Evolutionary conservation across 2,888 invertebrate species (phyloP), one percentile per base, ranked within the genome.

Genomic region (Stomorhina lunata): DNA sequence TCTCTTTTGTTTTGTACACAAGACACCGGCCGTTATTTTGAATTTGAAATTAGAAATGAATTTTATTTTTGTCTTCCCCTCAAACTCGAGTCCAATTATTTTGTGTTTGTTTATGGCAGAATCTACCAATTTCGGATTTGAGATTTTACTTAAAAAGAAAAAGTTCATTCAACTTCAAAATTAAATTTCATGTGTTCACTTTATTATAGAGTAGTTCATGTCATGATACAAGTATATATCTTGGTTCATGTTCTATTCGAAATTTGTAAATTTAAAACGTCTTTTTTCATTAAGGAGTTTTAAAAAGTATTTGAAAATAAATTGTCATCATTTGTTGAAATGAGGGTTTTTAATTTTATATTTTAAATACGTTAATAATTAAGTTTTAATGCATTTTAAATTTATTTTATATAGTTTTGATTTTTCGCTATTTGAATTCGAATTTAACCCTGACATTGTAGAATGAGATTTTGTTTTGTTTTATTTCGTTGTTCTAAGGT

Each of bases 31-130:
- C 40, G 68, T 68, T 53, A 40, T 53, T 68, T 68, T 40, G 27
- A 65, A 48, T 45, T 48, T 45, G 45, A 53, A 53, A 50, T 68
- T 68, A 68, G 53, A 68, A 68, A 68, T 40, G 43, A 25, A n/a
- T 57, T 37, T 25, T 37, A n/a, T 68, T 68, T 68, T 65, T 27
- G 32, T 37, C 34, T 50, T 17, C 37, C n/a, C n/a, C n/a, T n/a
- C n/a, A n/a, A n/a, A n/a, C n/a, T n/a, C n/a, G n/a, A n/a, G 20
- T 43, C 45, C 55, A 27, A 9, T 43, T 40, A 32, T 45, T 69
- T 55, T 17, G 9, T 69, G 29, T 7, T 2, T 20, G n/a, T 15
- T 37, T 40, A 15, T 66, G 50, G 34, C 15, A 34, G 32, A 20
- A 53, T n/a, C n/a, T n/a, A n/a, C n/a, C n/a, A n/a, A n/a, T n/a